These are phyloP conservation scores for Muraenolepis orangiensis DNA, from an alignment of 2,797 vertebrate species.

Conservation along the genomic window DNA sequence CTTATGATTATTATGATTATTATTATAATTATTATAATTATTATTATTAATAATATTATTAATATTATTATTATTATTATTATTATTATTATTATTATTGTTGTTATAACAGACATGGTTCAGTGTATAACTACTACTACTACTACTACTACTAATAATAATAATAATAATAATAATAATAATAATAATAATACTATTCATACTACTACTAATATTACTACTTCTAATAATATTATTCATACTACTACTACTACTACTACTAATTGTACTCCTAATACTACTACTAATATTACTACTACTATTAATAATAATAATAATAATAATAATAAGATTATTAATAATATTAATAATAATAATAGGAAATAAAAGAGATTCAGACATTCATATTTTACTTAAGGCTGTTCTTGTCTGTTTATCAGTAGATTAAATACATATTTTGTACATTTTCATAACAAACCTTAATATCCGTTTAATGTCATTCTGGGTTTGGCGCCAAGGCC, in stretches of 20 bases:
- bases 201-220: background rate
- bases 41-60: background rate
- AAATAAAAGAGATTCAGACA: too few relatives aligned
- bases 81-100: background rate
- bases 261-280: too few relatives aligned
- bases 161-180: background rate
- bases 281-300: background rate
- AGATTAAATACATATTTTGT: too few relatives aligned
- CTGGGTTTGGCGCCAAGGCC: background rate
- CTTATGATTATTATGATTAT: too few relatives aligned
- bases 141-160: too few relatives aligned
- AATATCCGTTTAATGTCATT: too few relatives aligned
- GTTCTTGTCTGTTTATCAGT: too few relatives aligned
- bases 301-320: too few relatives aligned
- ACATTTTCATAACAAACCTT: too few relatives aligned
- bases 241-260: background rate
- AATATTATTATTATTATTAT: background rate
- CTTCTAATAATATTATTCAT: background rate
- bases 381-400: too few relatives aligned
- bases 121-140: too few relatives aligned
- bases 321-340: conserved; percentile 27
- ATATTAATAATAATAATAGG: conserved; percentile 33
- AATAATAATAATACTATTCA: background rate
- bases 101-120: background rate
- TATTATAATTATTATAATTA: background rate